A percentile compares a stretch with the other conserved stretches of the same genome.
Conservation (phyloP, 2,888 invertebrate species). For the Choreutis nemorana region DNA sequence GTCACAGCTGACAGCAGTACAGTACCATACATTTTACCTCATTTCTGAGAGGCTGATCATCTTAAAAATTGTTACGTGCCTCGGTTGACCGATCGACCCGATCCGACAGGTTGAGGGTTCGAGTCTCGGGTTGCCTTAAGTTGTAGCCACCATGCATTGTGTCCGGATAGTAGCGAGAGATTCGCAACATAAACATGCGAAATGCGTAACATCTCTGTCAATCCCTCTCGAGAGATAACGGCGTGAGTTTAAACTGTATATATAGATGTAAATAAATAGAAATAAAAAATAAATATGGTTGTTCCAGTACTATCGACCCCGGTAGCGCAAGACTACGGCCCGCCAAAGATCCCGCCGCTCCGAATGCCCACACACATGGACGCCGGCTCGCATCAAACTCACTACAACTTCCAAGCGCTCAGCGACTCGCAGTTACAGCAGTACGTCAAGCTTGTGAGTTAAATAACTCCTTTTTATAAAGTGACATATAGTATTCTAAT, state of each 20-base stretch:
- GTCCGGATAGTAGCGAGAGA: background rate
- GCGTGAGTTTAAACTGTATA: too few relatives aligned
- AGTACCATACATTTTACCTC: too few relatives aligned
- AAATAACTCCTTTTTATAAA: too few relatives aligned
- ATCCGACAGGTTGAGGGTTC: background rate
- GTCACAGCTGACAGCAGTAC: too few relatives aligned
- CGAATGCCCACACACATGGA: constrained; percentile 14
- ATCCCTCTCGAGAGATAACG: too few relatives aligned
- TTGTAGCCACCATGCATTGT: background rate
- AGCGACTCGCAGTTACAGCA: constrained; percentile 47
- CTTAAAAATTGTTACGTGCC: too few relatives aligned
- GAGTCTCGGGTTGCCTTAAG: background rate
- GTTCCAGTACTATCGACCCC: constrained; percentile 19
- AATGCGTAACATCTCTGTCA: too few relatives aligned
- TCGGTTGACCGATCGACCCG: too few relatives aligned
- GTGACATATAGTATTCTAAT: too few relatives aligned
- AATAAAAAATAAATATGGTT: too few relatives aligned
- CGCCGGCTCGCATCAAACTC: background rate
- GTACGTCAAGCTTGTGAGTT: constrained; percentile 45
- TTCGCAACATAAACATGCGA: background rate
- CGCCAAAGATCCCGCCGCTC: constrained; percentile 18
- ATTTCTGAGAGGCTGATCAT: too few relatives aligned
- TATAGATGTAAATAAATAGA: too few relatives aligned
- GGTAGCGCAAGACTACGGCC: constrained; percentile 19
- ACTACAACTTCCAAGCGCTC: constrained; percentile 24